These are phyloP conservation scores for Triops longicaudatus DNA, from an alignment of 1,140 invertebrate genomes.

Conservation along the genomic window DNA sequence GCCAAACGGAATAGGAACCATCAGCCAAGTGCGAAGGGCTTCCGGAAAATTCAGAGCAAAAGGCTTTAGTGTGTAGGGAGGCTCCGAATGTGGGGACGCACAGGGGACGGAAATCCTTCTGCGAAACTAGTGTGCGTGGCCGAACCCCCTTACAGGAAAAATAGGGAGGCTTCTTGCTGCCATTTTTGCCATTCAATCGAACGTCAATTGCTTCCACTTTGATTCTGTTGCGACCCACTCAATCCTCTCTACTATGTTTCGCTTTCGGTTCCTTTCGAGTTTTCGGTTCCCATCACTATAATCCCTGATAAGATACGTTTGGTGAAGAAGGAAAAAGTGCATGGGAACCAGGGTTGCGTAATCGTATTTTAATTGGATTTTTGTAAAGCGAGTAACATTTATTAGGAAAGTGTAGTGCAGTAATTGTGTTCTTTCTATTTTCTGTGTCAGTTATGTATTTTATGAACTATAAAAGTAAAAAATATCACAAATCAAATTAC, in stretches of 20 bases:
- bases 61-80: background rate
- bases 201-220: background rate
- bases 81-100: background rate
- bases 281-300: background rate
- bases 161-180: conserved; percentile 5
- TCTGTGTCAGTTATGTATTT: no score
- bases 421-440: no score
- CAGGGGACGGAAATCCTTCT: background rate
- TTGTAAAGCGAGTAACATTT: no score
- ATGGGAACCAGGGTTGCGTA: no score
- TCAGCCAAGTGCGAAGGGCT: background rate
- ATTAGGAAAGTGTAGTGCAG: no score
- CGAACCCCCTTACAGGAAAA: background rate
- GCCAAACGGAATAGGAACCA: background rate
- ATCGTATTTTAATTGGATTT: no score
- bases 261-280: background rate
- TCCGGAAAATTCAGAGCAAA: background rate
- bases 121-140: background rate
- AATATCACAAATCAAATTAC: no score
- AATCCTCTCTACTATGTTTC: background rate
- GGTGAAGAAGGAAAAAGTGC: no score
- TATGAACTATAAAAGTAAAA: no score
- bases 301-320: no score
- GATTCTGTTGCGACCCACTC: background rate
- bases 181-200: background rate